Evolutionary conservation across 2,113 vertebrate genomes (phyloP), one percentile per base, ranked within the genome.

Genomic region (Ariopsis seemanni): DNA sequence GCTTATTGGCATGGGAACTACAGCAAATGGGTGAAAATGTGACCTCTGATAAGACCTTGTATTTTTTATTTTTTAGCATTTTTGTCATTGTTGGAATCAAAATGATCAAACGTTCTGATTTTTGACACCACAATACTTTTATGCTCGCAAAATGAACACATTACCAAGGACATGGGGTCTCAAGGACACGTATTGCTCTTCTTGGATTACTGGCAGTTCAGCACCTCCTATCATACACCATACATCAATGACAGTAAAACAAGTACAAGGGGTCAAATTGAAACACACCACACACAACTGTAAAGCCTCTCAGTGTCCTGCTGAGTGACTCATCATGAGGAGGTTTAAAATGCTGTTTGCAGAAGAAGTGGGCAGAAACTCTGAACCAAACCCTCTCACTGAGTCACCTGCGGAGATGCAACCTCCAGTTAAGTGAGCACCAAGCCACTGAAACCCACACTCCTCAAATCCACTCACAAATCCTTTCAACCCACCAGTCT

Each of bases 371-470:
- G 27, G 79, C 57, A 34, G 53, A 80, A 17, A 60, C 55, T 60
- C 53, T 60, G 22, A 34, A 42, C 79, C 17, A 81, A 81, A 34
- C 34, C 79, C 18, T 34, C 30, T 62, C 79, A 62, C 55, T 82
- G 79, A 62, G 55, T 60, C 79, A 82, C 79, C 79, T 34, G 18
- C 22, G 30, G 30, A 62, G 57, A 82, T 42, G 55, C 30, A 22
- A 82, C 4, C 57, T 78, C 52, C 1, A 78, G 25, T 0, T 12
- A 5, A 77, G 10, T 77, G 74, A 77, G 34, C 50, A n/a, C 75
- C 78, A 57, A 82, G 20, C 55, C 79, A 60, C 53, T 80, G 79
- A 58, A 81, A 22, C 57, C 30, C 57, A 62, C 57, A 82, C 57
- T 62, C 30, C 57, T 82, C 30, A 42, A 62, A n/a, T 58, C 80